Percentiles rank a stretch among this genome's conserved stretches.
Evolutionary conservation across 2,797 vertebrate species (phyloP).

Genomic region (Falco biarmicus): DNA sequence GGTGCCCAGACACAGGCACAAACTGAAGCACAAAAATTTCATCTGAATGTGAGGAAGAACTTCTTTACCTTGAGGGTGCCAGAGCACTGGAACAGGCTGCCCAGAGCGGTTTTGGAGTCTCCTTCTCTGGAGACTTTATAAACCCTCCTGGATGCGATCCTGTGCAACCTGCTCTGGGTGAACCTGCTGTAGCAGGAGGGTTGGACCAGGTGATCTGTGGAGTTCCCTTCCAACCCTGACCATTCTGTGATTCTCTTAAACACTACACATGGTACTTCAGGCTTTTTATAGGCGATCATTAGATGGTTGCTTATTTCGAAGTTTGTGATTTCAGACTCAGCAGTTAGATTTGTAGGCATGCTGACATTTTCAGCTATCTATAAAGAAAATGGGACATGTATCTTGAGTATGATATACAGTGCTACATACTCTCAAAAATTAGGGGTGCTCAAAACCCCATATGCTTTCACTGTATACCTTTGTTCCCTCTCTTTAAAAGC

Average conservation of each 20-base stretch:
- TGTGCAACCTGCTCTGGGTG: no score
- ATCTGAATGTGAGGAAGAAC: no score
- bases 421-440: not conserved
- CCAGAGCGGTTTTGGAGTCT: no score
- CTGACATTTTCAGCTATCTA: not conserved
- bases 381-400: not conserved
- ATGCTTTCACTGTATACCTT: not conserved
- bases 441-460: not conserved
- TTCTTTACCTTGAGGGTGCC: no score
- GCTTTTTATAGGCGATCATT: not conserved
- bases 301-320: not conserved
- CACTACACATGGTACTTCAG: not conserved
- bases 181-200: no score
- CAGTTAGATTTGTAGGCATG: not conserved
- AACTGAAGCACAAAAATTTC: no score
- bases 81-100: no score
- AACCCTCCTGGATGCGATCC: no score
- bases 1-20: no score
- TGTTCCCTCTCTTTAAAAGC: not conserved
- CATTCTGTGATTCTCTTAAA: not conserved
- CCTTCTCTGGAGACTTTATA: no score
- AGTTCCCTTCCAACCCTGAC: no score
- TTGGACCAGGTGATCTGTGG: no score
- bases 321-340: not conserved
- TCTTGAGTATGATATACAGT: not conserved